Conservation (phyloP, 2,888 invertebrate genomes). For the Quadroppia sp. region DNA sequence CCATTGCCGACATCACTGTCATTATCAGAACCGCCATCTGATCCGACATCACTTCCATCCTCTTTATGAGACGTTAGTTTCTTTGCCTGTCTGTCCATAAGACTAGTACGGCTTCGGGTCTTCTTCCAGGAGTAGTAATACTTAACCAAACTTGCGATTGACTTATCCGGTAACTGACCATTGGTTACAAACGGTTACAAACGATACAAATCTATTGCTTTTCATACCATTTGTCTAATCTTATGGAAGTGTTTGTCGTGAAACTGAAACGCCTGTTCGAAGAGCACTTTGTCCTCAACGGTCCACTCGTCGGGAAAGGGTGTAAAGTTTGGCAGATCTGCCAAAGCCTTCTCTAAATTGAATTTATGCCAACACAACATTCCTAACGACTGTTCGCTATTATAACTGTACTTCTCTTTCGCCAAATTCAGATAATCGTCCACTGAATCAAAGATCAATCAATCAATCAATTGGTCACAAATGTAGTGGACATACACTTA, state of each 20-base stretch:
- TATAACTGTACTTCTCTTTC: conserved; percentile 95
- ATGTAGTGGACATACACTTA: conserved; percentile 66
- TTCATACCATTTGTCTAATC: conserved; percentile 88
- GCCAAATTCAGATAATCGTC: conserved; percentile 90
- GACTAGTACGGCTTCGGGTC: conserved; percentile 79
- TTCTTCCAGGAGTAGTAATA: conserved; percentile 99
- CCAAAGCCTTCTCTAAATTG: conserved; percentile 82
- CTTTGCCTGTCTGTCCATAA: conserved; percentile 81
- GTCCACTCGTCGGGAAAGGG: conserved; percentile 99
- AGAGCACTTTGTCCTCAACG: conserved; percentile 93
- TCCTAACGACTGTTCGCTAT: conserved; percentile 92
- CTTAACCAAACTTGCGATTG: conserved; percentile 89
- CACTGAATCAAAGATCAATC: conserved; percentile 63
- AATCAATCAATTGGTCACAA: conserved; percentile 7
- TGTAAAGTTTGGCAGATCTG: conserved; percentile 92
- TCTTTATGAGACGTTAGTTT: conserved; percentile 66
- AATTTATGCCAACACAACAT: conserved; percentile 99
- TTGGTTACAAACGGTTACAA: neutral
- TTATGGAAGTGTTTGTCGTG: conserved; percentile 97
- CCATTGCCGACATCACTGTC: conserved; percentile 63
- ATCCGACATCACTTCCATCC: conserved; percentile 70
- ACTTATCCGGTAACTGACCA: conserved; percentile 80
- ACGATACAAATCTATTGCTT: conserved; percentile 15
- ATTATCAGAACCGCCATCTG: conserved; percentile 78
- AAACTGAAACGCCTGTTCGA: conserved; percentile 96